phyloP scores from a whole-genome alignment of 1,140 invertebrate species.

The Mamestra configurata region DNA sequence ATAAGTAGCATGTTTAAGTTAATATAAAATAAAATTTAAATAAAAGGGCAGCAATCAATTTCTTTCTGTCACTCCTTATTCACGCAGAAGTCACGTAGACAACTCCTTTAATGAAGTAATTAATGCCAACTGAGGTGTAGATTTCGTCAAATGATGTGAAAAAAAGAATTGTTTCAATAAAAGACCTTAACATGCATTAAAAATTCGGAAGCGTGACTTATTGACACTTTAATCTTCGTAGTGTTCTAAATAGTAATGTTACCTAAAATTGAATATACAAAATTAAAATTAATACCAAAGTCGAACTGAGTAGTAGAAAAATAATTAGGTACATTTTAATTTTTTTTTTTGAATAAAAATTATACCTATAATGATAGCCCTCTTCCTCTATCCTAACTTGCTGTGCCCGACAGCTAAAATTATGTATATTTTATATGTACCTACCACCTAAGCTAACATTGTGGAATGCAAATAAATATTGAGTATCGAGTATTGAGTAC shows the following conservation, averaged over 20 bases:
- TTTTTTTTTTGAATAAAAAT: no score
- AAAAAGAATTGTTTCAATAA: not conserved
- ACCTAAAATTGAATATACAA: no score
- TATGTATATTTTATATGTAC: no score
- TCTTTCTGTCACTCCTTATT: not conserved
- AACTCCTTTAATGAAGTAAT: not conserved
- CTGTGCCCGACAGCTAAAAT: no score
- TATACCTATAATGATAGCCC: no score
- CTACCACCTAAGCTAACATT: no score
- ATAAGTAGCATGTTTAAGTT: slow-evolving; percentile 36
- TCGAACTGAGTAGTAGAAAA: no score
- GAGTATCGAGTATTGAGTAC: no score
- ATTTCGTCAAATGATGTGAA: not conserved
- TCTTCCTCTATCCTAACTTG: no score
- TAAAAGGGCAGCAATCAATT: slow-evolving; percentile 12
- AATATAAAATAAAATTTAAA: slow-evolving; percentile 17
- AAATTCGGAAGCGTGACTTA: slow-evolving; percentile 11
- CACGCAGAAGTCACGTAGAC: not conserved
- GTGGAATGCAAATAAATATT: no score
- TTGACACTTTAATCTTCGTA: slow-evolving; percentile 41
- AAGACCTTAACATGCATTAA: slow-evolving; percentile 9
- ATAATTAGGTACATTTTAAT: no score
- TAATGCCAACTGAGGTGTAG: not conserved
- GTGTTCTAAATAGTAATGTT: slow-evolving; percentile 40
- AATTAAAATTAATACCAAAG: no score